Base-by-base conservation (phyloP, 2,113 vertebrate genomes). In the Oreochromis aureus region DNA sequence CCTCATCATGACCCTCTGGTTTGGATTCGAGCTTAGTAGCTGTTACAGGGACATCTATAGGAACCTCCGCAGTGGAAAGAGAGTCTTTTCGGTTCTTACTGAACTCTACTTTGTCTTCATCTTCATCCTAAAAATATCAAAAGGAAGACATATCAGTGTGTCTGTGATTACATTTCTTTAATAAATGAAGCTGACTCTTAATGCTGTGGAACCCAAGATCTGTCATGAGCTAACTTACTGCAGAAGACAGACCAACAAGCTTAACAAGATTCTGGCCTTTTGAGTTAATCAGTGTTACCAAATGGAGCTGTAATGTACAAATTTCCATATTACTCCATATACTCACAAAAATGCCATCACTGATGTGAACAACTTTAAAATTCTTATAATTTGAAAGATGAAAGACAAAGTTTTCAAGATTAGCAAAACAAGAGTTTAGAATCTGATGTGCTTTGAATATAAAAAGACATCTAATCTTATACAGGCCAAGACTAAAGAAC, bases 11-110 rank as follows among this genome's bases (percentile, higher is more conserved):
- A 24, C 84, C 86, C 24, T 93, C 88, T 80, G 71, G 30, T 84
- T 90, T 87, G 12, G 94, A 90, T 91, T 92, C 95, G 91, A 93
- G 87, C 87, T 97, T 96, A 90, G 96, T 95, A 94, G 97, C 96
- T 95, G 97, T 95, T 91, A 96, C 96, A 78, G 96, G 96, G 7
- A 97, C 90, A 84, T 97, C 97, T 5, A 95, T 97, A 93, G 97
- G 97, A 85, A 96, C 96, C 16, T 82, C 41, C 2, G 24, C 86
- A 55, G 32, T 19, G 15, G 86, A 11, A 34, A 84, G 18, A 6
- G 81, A 82, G 32, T 51, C 48, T 15, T 87, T 87, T 66, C 4
- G 54, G 30, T 89, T 63, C 81, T 81, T 86, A 2, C 95, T 12
- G 18, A 82, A 79, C 22, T 97, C 97, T 88, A 96, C 96, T 91